Base-by-base conservation (phyloP, 2,888 invertebrate genomes). In the Athetis lepigone region DNA sequence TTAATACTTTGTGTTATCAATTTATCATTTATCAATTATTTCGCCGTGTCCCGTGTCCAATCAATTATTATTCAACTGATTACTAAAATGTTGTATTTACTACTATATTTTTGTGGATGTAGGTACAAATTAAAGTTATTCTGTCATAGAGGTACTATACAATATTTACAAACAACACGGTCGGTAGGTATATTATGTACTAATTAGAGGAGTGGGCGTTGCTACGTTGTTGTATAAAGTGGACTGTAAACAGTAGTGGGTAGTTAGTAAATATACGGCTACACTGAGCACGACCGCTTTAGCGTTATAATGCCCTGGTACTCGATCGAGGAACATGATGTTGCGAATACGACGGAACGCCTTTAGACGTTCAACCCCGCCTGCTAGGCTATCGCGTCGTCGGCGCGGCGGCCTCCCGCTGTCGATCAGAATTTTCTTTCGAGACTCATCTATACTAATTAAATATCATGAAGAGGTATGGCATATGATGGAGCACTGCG, bases 291-390 rank as follows among this genome's bases (percentile, higher is more conserved):
- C 40, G 11, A 42, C 27, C 46, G 29, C 21, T 59, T 64, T 51
- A 25, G 9, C 18, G 18, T 63, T 64, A 80, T 85, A 59, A 11
- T 59, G 8, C 56, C 84, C 78, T 84, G 51, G 81, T 85, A 84
- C 23, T 58, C 58, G 70, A 70, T 75, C 75, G 79, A 79, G 75
- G 82, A 85, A 88, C 59, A 77, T 77, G 51, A 79, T 87, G 70
- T 85, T 81, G 68, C 65, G 76, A 68, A 69, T 75, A 77, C 75
- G 65, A 46, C 19, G n/a, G n/a, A n/a, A n/a, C n/a, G n/a, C n/a
- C n/a, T n/a, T n/a, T n/a, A n/a, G n/a, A n/a, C n/a, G n/a, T n/a
- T n/a, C n/a, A n/a, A n/a, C n/a, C n/a, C n/a, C n/a, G n/a, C n/a
- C n/a, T n/a, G n/a, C n/a, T n/a, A n/a, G n/a, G n/a, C n/a, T n/a